A percentile compares a stretch with the other conserved stretches of the same genome.
Evolutionary conservation across 92 coral and sea anemone species (phyloP).

Genomic region (Palythoa heliodiscus): DNA sequence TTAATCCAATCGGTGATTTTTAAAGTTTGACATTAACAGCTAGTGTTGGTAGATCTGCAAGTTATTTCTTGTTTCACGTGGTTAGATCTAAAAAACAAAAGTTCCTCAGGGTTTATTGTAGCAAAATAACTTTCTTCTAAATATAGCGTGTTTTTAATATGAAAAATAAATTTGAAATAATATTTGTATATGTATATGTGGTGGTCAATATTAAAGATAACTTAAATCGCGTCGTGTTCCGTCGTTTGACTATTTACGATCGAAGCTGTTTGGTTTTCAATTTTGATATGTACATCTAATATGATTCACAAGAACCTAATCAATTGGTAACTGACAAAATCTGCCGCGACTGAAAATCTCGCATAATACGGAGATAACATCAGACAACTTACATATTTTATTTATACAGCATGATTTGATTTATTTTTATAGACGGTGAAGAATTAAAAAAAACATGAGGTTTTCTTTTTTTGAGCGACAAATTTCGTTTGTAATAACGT

Average conservation of each 20-base stretch:
- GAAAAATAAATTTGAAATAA: background rate
- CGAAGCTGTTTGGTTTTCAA: background rate
- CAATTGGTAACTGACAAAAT: background rate
- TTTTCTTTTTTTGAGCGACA: background rate
- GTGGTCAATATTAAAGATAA: too few relatives aligned
- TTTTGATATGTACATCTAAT: background rate
- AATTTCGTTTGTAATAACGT: background rate
- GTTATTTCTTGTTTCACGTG: too few relatives aligned
- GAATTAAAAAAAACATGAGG: background rate
- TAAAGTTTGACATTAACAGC: too few relatives aligned
- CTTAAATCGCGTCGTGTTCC: too few relatives aligned
- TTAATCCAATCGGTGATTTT: too few relatives aligned
- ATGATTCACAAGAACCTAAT: too few relatives aligned
- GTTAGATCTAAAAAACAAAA: too few relatives aligned
- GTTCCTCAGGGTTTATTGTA: too few relatives aligned
- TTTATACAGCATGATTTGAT: background rate
- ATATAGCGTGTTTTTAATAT: too few relatives aligned
- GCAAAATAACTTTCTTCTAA: background rate
- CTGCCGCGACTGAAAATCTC: background rate
- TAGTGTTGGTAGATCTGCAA: too few relatives aligned
- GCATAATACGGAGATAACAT: background rate
- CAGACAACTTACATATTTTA: constrained; percentile 16
- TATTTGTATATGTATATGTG: background rate
- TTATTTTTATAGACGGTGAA: too few relatives aligned
- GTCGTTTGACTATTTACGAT: background rate